Conservation (phyloP, 1,140 invertebrate genomes). For the Saxidomus purpurata region DNA sequence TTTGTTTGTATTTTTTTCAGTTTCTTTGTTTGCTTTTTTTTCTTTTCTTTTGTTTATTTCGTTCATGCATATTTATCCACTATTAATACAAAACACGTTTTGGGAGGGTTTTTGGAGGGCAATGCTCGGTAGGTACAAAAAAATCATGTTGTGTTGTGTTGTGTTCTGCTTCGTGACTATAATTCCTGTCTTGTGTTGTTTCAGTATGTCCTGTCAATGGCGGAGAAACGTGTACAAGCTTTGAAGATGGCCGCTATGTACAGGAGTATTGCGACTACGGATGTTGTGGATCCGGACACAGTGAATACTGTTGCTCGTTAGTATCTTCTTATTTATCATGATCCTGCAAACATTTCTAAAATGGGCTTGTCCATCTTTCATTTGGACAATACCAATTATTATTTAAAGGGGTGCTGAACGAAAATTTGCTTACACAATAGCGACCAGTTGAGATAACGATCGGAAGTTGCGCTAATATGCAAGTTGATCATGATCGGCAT, state of each 20-base stretch:
- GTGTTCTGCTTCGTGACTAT: too few species aligned
- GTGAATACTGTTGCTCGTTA: slow-evolving; percentile 9
- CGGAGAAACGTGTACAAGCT: neutral
- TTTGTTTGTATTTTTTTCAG: too few species aligned
- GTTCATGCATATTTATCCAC: too few species aligned
- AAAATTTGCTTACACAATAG: too few species aligned
- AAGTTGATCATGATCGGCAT: too few species aligned
- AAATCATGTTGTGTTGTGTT: neutral
- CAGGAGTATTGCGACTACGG: slow-evolving; percentile 16
- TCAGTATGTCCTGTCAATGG: neutral
- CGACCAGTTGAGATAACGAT: neutral
- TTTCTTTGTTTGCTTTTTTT: too few species aligned
- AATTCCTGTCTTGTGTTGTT: neutral
- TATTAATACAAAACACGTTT: too few species aligned
- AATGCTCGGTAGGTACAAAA: neutral
- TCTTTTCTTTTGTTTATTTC: too few species aligned
- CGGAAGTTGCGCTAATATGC: neutral
- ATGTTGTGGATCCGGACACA: neutral
- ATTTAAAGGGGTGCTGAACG: too few species aligned
- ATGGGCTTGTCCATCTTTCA: too few species aligned
- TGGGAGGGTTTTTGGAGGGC: too few species aligned
- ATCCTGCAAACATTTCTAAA: neutral
- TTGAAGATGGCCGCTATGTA: neutral
- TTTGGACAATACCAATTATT: neutral
- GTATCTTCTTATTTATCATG: neutral